Evolutionary conservation across 2,797 vertebrate genomes (phyloP).

Genomic region (Simalia tracyae): DNA sequence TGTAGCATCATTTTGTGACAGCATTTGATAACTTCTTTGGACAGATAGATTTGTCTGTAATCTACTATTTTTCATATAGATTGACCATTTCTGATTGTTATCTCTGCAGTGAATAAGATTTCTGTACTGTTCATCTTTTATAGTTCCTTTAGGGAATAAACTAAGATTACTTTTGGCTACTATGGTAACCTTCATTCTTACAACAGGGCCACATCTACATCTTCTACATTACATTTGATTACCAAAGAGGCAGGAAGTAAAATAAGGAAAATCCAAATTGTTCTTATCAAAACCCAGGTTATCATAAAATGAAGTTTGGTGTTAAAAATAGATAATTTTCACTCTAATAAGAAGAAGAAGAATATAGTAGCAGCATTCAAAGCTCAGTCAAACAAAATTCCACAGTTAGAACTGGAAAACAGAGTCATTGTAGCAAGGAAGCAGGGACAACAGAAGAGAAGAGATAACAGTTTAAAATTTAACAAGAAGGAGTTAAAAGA

Average conservation of each 20-base stretch:
- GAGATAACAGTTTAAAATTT: not conserved
- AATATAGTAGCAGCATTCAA: conserved; percentile 5
- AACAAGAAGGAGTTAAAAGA: not conserved
- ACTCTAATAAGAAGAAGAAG: not conserved
- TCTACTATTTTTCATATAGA: conserved; percentile 40
- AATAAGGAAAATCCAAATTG: not conserved
- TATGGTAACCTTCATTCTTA: conserved; percentile 40
- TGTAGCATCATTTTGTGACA: not conserved
- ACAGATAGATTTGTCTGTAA: not conserved
- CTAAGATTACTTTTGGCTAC: conserved; percentile 42
- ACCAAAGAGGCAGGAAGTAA: conserved; percentile 1
- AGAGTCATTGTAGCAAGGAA: not conserved
- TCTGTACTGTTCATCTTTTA: conserved; percentile 15
- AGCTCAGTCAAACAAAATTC: accelerated
- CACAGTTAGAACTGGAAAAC: not conserved
- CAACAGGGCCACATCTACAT: not conserved
- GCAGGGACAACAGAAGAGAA: not conserved
- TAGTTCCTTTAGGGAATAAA: conserved; percentile 43
- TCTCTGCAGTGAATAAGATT: conserved; percentile 17
- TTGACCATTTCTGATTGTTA: conserved; percentile 41
- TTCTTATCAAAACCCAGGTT: not conserved
- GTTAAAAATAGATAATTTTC: not conserved
- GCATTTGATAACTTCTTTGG: conserved; percentile 9
- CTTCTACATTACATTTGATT: conserved; percentile 37
- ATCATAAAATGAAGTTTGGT: not conserved